Evolutionary conservation across 2,888 invertebrate genomes (phyloP).

Genomic region (Poecilus cupreus): DNA sequence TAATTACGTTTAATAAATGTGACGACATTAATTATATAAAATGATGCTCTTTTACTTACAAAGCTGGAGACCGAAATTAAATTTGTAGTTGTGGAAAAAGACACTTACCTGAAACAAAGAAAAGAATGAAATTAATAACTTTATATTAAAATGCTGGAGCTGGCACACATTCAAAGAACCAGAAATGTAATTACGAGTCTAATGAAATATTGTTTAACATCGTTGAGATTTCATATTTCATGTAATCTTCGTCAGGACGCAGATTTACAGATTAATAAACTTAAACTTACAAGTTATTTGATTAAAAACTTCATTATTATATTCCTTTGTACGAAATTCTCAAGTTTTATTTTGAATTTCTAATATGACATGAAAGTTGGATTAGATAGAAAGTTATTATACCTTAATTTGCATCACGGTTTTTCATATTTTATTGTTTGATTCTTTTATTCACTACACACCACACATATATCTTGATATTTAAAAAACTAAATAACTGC

Average conservation of each 20-base stretch:
- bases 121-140: slow-evolving; percentile 45
- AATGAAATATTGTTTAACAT: neutral
- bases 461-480: too few relatives aligned
- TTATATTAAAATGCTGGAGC: neutral
- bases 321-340: too few relatives aligned
- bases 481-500: too few relatives aligned
- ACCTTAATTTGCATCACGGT: too few relatives aligned
- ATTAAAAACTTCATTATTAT: too few relatives aligned
- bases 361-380: too few relatives aligned
- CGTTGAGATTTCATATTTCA: neutral
- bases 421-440: too few relatives aligned
- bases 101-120: slow-evolving; percentile 42
- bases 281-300: neutral
- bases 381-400: too few relatives aligned
- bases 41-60: slow-evolving; percentile 28
- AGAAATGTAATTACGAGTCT: neutral
- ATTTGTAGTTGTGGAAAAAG: slow-evolving; percentile 15
- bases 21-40: slow-evolving; percentile 11
- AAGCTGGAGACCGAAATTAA: slow-evolving; percentile 6
- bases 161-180: neutral
- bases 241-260: neutral
- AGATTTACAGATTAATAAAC: neutral
- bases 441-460: too few relatives aligned
- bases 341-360: too few relatives aligned
- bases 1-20: slow-evolving; percentile 19